Evolutionary conservation across 1,140 invertebrate species (phyloP).

Genomic region (Drosophila athabasca): DNA sequence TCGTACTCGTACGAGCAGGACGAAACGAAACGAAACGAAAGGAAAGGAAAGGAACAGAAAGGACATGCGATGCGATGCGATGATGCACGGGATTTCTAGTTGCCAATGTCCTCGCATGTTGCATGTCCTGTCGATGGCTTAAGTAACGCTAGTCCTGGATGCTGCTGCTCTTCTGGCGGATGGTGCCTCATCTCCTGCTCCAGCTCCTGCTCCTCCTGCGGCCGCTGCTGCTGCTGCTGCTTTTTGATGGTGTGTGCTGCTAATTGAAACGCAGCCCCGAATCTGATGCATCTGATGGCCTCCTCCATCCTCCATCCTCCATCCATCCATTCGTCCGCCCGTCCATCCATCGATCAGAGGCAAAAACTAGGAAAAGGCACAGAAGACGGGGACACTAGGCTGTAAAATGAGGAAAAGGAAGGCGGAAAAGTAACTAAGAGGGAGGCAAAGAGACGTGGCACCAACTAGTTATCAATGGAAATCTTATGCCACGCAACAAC

Average conservation of each 20-base stretch:
- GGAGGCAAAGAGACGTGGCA: conserved; percentile 7
- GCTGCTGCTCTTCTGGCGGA: no score
- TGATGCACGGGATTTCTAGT: conserved; percentile 6
- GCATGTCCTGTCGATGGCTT: conserved; percentile 39
- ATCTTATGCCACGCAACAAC: conserved; percentile 22
- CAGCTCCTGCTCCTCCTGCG: conserved; percentile 8
- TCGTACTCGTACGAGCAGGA: not conserved
- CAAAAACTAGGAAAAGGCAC: not conserved
- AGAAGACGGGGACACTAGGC: no score
- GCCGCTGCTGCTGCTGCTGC: conserved; percentile 6
- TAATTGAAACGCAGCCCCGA: conserved; percentile 53
- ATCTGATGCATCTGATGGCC: conserved; percentile 45
- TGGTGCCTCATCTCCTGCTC: conserved; percentile 7
- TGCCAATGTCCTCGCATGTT: conserved; percentile 24
- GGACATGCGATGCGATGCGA: conserved; percentile 19
- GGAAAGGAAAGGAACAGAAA: not conserved
- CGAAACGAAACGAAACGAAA: no score
- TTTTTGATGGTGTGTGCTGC: conserved; percentile 14
- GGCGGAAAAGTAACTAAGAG: no score
- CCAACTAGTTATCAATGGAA: conserved; percentile 34
- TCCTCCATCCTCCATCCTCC: conserved; percentile 13
- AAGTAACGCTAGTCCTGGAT: conserved; percentile 45
- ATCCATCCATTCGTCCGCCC: no score
- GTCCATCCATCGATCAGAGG: conserved; percentile 23
- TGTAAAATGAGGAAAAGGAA: no score